A percentile compares a stretch with the other conserved stretches of the same genome.
Evolutionary conservation across 2,113 vertebrate genomes (phyloP).

Genomic region (Camelus dromedarius): DNA sequence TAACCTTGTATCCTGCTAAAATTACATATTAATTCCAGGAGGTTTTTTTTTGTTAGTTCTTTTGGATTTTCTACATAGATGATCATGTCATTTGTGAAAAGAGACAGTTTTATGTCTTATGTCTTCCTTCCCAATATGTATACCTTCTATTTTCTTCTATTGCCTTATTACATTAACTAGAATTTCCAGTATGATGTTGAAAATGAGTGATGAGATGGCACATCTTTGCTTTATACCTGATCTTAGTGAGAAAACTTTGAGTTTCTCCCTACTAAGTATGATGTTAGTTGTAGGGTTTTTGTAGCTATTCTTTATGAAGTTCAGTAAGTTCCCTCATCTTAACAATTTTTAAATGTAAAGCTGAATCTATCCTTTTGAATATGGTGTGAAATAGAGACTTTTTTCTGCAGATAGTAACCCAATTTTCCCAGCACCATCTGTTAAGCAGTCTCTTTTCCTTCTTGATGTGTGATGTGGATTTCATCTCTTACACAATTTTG

Average conservation of each 20-base stretch:
- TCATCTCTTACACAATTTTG: neutral
- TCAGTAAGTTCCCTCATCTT: neutral
- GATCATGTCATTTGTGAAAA: neutral
- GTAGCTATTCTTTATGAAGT: neutral
- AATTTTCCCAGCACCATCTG: neutral
- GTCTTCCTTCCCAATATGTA: neutral
- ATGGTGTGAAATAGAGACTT: neutral
- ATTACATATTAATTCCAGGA: neutral
- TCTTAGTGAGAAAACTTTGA: neutral
- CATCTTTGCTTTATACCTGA: neutral
- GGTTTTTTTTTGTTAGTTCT: neutral
- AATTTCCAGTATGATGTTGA: neutral
- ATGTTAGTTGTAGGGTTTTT: neutral
- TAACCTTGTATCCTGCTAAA: neutral
- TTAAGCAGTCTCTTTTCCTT: neutral
- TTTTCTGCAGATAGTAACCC: neutral
- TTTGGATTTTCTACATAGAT: neutral
- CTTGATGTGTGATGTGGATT: neutral
- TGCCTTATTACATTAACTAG: neutral
- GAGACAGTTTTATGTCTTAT: neutral
- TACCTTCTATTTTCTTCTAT: neutral
- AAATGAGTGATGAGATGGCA: neutral
- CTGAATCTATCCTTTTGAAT: neutral
- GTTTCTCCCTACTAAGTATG: neutral
- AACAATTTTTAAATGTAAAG: neutral